These are phyloP conservation scores for Hybognathus amarus DNA, from an alignment of 2,797 vertebrate species.

Conservation along the genomic window DNA sequence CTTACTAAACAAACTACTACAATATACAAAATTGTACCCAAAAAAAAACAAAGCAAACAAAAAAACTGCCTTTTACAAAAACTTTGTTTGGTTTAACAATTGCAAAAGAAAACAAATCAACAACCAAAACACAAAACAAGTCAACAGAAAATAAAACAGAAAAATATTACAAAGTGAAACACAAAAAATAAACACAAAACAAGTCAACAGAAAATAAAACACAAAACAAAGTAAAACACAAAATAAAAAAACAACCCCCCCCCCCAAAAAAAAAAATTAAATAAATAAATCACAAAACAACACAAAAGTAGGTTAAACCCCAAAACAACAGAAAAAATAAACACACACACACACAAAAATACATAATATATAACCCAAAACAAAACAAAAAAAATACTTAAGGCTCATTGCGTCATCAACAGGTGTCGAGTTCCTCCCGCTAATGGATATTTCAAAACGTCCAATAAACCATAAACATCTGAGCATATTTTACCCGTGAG, in stretches of 20 bases:
- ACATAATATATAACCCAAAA: not conserved
- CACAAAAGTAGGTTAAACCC: not conserved
- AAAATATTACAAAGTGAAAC: not conserved
- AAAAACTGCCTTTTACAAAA: not conserved
- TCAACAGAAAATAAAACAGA: not conserved
- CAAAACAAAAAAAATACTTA: too few species aligned
- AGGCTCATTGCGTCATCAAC: conserved; percentile 42
- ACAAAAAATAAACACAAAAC: too few species aligned
- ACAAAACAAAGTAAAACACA: not conserved
- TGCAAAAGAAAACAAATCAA: not conserved
- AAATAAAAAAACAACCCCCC: not conserved
- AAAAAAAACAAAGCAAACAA: not conserved
- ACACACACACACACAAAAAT: not conserved
- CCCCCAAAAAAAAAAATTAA: too few species aligned
- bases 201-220: too few species aligned
- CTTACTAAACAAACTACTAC: too few species aligned
- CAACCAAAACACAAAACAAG: not conserved
- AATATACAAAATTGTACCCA: not conserved
- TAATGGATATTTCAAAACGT: conserved; percentile 69
- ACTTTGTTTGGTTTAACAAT: not conserved
- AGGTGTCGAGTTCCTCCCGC: conserved; percentile 64
- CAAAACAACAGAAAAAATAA: not conserved
- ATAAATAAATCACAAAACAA: not conserved
- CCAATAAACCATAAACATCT: conserved; percentile 68
- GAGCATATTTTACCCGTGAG: conserved; percentile 51